Conservation (phyloP, 2,113 vertebrate genomes). For the Ceyx melanurus region DNA sequence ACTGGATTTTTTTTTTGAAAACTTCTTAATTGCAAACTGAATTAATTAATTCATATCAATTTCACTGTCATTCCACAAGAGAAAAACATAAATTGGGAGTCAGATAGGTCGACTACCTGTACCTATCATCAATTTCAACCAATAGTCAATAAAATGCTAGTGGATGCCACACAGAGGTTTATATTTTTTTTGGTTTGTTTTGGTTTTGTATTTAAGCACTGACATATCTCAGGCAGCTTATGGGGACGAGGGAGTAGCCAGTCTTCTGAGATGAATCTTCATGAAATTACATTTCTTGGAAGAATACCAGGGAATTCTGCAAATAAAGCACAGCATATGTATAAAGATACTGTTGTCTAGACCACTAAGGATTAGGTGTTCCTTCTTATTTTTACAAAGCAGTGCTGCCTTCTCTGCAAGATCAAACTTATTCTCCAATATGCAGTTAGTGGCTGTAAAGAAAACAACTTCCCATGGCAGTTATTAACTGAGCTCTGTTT, state of each 20-base stretch:
- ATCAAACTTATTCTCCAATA: not conserved
- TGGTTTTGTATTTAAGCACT: not conserved
- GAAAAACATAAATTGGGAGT: not conserved
- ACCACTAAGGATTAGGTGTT: conserved; percentile 68
- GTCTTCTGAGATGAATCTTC: conserved; percentile 48
- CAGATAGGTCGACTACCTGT: not conserved
- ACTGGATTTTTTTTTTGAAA: not conserved
- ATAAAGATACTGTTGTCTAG: conserved; percentile 51
- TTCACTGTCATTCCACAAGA: not conserved
- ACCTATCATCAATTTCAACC: not conserved
- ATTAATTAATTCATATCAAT: not conserved
- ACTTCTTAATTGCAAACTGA: not conserved
- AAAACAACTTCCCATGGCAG: not conserved
- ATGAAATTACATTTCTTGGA: conserved; percentile 57
- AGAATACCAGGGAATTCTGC: conserved; percentile 45
- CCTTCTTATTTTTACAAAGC: conserved; percentile 15
- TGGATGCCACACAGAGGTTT: not conserved
- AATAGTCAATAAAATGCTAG: not conserved
- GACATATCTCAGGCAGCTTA: not conserved
- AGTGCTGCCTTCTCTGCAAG: not conserved
- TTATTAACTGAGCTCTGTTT: not conserved
- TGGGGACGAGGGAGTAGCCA: not conserved
- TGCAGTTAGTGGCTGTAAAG: not conserved
- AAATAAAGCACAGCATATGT: conserved; percentile 41
- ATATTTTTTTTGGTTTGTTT: not conserved